phyloP scores from a whole-genome alignment of 1,140 invertebrate species.

The Bombus vancouverensis region DNA sequence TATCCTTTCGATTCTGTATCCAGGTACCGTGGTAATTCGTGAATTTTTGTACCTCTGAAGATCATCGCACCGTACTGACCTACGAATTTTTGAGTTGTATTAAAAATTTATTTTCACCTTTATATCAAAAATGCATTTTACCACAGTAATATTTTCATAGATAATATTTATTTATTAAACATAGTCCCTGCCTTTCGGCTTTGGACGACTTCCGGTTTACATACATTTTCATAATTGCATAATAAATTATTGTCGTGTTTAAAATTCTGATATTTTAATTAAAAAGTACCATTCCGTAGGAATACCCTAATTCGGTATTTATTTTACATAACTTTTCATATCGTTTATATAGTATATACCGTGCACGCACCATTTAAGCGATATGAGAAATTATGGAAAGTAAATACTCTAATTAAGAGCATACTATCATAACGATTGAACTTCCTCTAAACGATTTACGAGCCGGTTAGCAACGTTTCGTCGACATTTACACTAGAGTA shows the following conservation, averaged over 20 bases:
- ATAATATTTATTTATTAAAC: not conserved
- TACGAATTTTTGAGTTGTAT: too few species aligned
- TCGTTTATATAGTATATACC: too few species aligned
- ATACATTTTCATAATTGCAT: not conserved
- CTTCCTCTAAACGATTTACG: constrained; percentile 1
- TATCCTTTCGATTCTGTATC: too few species aligned
- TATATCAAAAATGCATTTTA: not conserved
- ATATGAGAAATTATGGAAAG: too few species aligned
- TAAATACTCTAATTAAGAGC: too few species aligned
- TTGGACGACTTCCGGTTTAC: too few species aligned
- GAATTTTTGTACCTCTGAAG: not conserved
- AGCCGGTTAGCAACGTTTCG: not conserved
- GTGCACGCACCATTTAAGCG: too few species aligned
- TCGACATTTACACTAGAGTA: constrained; percentile 21
- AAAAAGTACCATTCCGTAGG: too few species aligned
- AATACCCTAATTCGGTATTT: not conserved
- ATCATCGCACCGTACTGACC: not conserved
- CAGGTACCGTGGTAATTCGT: not conserved
- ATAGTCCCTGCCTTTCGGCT: too few species aligned
- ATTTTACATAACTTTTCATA: not conserved
- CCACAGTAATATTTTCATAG: not conserved
- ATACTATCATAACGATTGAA: not conserved
- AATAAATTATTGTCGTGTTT: not conserved
- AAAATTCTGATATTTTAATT: not conserved
- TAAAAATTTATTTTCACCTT: not conserved